Evolutionary conservation across 2,888 invertebrate genomes (phyloP).

Genomic region (Chrysotoxum bicinctum): DNA sequence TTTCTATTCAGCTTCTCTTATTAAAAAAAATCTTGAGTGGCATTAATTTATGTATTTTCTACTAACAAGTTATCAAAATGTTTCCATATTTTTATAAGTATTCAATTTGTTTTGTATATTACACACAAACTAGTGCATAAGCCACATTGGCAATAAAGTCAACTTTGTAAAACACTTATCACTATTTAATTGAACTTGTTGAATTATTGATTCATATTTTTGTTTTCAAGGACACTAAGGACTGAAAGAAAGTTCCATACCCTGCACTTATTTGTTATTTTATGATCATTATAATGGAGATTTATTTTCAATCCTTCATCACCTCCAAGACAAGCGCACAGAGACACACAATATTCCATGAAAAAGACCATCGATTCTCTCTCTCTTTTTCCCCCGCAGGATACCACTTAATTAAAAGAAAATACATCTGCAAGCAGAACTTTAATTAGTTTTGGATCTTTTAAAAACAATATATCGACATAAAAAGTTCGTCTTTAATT

Average conservation of each 20-base stretch:
- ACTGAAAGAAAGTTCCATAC: not conserved
- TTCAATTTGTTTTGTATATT: not conserved
- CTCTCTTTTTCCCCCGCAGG: not conserved
- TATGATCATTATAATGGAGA: slow-evolving; percentile 35
- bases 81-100: not conserved
- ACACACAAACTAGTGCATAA: no score
- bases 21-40: no score
- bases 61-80: no score
- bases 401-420: slow-evolving; percentile 42
- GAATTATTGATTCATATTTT: not conserved
- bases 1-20: no score
- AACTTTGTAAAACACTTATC: not conserved
- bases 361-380: slow-evolving; percentile 4
- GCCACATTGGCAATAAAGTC: not conserved
- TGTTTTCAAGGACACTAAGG: not conserved
- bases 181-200: not conserved
- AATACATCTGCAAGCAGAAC: slow-evolving; percentile 35
- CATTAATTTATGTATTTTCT: no score
- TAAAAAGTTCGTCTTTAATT: not conserved
- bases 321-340: not conserved
- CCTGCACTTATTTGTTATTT: not conserved
- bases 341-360: not conserved
- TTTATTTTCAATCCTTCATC: slow-evolving; percentile 6
- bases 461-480: not conserved
- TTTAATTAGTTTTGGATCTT: slow-evolving; percentile 46